These are phyloP conservation scores for Mythimna lalbum DNA, from an alignment of 2,888 invertebrate species.

Conservation along the genomic window DNA sequence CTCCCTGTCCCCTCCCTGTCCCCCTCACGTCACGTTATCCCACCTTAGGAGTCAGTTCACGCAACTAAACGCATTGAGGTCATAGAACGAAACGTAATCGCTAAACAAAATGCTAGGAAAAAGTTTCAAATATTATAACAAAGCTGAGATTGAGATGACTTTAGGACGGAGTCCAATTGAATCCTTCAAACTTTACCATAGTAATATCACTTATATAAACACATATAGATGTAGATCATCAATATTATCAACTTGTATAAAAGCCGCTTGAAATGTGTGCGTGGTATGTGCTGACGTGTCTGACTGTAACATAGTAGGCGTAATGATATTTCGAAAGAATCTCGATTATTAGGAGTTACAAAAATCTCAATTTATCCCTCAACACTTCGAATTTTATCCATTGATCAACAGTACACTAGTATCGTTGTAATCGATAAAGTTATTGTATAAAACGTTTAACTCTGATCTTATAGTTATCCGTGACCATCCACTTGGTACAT, in stretches of 20 bases:
- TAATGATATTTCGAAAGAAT: constrained; percentile 69
- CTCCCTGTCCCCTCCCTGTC: constrained; percentile 19
- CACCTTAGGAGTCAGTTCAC: constrained; percentile 58
- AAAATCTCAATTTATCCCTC: constrained; percentile 59
- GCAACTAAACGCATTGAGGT: constrained; percentile 40
- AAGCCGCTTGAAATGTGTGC: constrained; percentile 62
- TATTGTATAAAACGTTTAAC: constrained; percentile 46
- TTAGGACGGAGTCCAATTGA: constrained; percentile 40
- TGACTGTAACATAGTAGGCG: constrained; percentile 67
- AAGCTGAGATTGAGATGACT: constrained; percentile 21
- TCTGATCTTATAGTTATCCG: constrained; percentile 51
- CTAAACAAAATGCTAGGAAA: constrained; percentile 11
- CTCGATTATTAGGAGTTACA: constrained; percentile 57
- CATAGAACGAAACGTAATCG: constrained; percentile 24
- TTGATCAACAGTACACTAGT: constrained; percentile 43
- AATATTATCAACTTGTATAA: constrained; percentile 60
- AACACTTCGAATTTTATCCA: constrained; percentile 44
- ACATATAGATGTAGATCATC: constrained; percentile 56
- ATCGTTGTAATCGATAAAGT: constrained; percentile 43
- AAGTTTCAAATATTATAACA: constrained; percentile 10
- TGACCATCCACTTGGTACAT: constrained; percentile 41
- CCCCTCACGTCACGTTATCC: constrained; percentile 43
- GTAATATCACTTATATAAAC: constrained; percentile 37
- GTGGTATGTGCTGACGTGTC: constrained; percentile 63
- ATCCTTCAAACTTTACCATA: constrained; percentile 35